A percentile compares a stretch with the other conserved stretches of the same genome.
Evolutionary conservation across 2,888 invertebrate species (phyloP).

Genomic region (Brassicogethes aeneus): DNA sequence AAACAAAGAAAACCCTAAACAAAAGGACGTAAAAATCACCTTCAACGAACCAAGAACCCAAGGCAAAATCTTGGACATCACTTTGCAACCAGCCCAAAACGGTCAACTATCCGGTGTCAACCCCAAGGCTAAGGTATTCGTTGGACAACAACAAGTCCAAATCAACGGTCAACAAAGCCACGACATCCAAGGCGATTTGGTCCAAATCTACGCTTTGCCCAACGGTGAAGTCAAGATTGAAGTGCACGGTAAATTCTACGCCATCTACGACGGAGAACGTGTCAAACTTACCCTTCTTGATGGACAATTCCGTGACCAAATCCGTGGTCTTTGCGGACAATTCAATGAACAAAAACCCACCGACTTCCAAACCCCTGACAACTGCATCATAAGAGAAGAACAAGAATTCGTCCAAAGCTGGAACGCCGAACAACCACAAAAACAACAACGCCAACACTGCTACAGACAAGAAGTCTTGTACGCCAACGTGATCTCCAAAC

Average conservation of each 20-base stretch:
- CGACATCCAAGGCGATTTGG: conserved; percentile 35
- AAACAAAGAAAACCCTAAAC: conserved; percentile 28
- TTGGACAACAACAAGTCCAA: conserved; percentile 39
- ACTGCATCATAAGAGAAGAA: conserved; percentile 45
- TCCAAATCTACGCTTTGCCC: conserved; percentile 40
- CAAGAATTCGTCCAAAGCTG: conserved; percentile 49
- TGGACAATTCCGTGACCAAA: conserved; percentile 43
- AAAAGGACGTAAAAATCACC: conserved; percentile 42
- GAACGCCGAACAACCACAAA: conserved; percentile 42
- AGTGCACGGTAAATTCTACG: conserved; percentile 43
- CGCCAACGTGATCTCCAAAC: conserved; percentile 38
- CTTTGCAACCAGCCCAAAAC: conserved; percentile 25
- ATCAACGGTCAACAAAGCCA: conserved; percentile 27
- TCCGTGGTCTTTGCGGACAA: conserved; percentile 58
- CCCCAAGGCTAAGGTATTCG: conserved; percentile 42
- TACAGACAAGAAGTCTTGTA: conserved; percentile 22
- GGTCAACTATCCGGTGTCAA: conserved; percentile 27
- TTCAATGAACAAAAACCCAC: conserved; percentile 49
- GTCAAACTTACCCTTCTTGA: conserved; percentile 34
- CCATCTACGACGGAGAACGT: conserved; percentile 50
- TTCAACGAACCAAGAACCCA: conserved; percentile 34
- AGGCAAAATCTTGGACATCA: conserved; percentile 36
- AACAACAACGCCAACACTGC: conserved; percentile 36
- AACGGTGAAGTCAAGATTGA: conserved; percentile 49
- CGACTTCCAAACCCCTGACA: conserved; percentile 51